phyloP scores from a whole-genome alignment of 2,113 vertebrate genomes.

The Zosterops borbonicus region DNA sequence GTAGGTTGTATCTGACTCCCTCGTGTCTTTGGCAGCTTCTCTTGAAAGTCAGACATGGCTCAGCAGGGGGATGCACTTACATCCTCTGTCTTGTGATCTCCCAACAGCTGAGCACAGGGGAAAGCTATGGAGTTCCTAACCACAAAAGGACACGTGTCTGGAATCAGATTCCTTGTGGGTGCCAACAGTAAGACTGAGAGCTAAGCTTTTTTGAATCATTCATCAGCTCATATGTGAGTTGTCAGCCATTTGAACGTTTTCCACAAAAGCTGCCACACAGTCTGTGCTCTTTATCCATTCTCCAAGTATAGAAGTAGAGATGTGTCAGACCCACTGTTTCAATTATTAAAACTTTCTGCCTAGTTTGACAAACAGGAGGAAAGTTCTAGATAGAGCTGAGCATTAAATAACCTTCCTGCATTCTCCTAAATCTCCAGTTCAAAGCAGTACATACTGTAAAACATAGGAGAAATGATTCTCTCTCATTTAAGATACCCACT shows the following conservation, averaged over 20 bases:
- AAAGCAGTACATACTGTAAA: neutral
- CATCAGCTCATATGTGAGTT: conserved; percentile 42
- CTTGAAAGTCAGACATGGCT: neutral
- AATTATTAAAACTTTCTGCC: conserved; percentile 39
- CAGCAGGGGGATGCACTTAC: neutral
- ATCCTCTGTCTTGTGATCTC: neutral
- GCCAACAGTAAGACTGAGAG: neutral
- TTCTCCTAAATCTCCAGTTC: neutral
- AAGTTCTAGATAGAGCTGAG: conserved; percentile 2
- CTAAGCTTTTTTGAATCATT: conserved; percentile 48
- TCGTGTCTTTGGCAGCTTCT: neutral
- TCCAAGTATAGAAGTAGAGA: conserved; percentile 9
- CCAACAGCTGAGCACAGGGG: neutral
- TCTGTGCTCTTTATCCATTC: neutral
- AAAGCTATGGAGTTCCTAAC: neutral
- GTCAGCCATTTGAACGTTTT: conserved; percentile 34
- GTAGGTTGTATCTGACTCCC: neutral
- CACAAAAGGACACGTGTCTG: neutral
- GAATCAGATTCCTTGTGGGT: neutral
- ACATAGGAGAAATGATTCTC: neutral
- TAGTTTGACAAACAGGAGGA: conserved; percentile 2
- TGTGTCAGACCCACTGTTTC: conserved; percentile 16
- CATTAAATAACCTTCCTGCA: neutral
- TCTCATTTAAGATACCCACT: neutral
- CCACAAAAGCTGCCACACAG: conserved; percentile 28